These are phyloP conservation scores for Dasyurus viverrinus DNA, from an alignment of 2,113 vertebrate species.

Conservation along the genomic window DNA sequence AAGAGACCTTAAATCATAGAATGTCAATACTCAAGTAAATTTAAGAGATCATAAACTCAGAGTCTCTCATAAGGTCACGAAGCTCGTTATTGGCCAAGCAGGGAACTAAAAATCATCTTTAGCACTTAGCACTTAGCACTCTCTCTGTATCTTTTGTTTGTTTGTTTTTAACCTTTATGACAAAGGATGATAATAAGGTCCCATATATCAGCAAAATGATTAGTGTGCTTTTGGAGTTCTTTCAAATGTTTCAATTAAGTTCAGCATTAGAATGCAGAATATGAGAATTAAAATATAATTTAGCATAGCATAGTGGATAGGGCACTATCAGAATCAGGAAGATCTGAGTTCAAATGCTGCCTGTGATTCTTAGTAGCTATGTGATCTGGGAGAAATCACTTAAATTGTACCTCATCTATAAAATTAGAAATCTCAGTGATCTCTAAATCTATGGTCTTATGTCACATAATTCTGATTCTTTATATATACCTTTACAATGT, in stretches of 20 bases:
- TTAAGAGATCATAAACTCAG: background rate
- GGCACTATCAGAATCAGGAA: background rate
- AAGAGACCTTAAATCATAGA: background rate
- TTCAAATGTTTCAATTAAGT: background rate
- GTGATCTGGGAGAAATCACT: background rate
- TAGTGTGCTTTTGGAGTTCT: fast-evolving
- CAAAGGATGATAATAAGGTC: background rate
- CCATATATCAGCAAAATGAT: background rate
- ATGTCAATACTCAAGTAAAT: background rate
- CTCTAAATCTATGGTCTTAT: background rate
- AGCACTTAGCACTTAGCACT: background rate
- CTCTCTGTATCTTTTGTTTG: background rate
- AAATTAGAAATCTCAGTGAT: background rate
- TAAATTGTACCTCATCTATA: background rate
- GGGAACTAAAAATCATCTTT: background rate
- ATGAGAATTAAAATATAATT: background rate
- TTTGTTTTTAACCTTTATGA: background rate
- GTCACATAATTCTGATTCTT: no score
- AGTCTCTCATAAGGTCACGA: background rate
- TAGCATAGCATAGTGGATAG: background rate
- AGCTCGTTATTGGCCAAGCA: background rate
- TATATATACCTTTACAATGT: background rate
- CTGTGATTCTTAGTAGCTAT: background rate
- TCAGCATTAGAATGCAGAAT: background rate
- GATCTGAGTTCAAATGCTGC: background rate